Evolutionary conservation across 2,797 vertebrate genomes (phyloP), one percentile per base, ranked within the genome.

Genomic region (Sebastes itinus): DNA sequence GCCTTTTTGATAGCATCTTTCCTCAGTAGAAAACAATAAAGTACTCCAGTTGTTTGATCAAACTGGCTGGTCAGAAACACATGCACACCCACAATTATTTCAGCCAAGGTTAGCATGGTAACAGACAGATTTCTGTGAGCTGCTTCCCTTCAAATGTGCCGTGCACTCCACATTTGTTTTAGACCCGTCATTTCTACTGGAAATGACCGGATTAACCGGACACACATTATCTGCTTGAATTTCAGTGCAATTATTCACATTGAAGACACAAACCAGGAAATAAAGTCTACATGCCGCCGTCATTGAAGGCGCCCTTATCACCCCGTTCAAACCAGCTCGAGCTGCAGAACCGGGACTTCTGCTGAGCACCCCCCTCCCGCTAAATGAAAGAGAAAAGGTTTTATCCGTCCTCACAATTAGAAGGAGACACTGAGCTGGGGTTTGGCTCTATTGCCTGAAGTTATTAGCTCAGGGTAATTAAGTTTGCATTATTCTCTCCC

Each of bases 401-500:
- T 95, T 87, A 92, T 87, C 91, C 62, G 25, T 90, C 89, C 83
- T 87, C 91, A 92, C 92, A 94, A 94, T 95, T 94, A 95, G 82
- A 88, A 85, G 75, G 67, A 93, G 90, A 92, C 93, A 93, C 87
- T 82, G 92, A 93, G 89, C 90, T 30, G 88, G 87, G 88, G 86
- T 65, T 76, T 85, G 90, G 88, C 86, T 92, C 82, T 81, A 94
- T 93, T 92, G 92, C 92, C 83, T 87, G 80, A 90, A 91, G 92
- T 94, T 94, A 95, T 95, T 95, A 95, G 92, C 93, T 89, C 90
- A 89, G 64, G 68, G 89, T 95, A 94, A 96, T 96, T 95, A 95
- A 87, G 92, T 92, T 92, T 93, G 92, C 87, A 94, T 94, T 95
- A 94, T 94, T 95, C 94, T 90, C 80, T 79, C 59, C 46, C 70